Base-by-base conservation (phyloP, 2,888 invertebrate genomes). In the Coecobrya sp. region DNA sequence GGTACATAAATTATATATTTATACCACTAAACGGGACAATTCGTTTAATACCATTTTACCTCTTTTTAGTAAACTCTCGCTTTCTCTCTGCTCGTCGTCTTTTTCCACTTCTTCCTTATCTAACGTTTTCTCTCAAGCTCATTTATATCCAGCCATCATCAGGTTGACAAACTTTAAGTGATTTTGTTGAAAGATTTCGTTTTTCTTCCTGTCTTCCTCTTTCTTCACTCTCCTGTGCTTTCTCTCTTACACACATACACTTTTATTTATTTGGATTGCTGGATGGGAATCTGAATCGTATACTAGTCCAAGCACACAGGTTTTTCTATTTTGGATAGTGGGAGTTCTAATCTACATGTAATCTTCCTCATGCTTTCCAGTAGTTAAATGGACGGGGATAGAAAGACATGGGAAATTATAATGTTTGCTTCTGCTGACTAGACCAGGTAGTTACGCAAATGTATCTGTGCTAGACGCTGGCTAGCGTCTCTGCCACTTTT, bases 61-160 rank as follows among this genome's bases (percentile, higher is more conserved):
- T 85, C 68, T 22, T 62, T 68, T 86, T 73, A 52, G 86, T 73
- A 73, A 73, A 86, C 85, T 86, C 55, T 52, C 27, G 11, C 16
- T 19, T 62, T 8, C 16, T 16, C 59, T 25, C 65, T n/a, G 0
- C 19, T 19, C 19, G 19, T 59, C 19, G 59, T n/a, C 81, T 19
- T 73, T 22, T 82, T 27, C 13, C 27, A 27, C 30, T 16, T 27
- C 76, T 73, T 87, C 65, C 88, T 88, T 88, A 88, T 88, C 90
- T 76, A n/a, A 45, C 30, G 25, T 70, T 62, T 27, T 90, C 42
- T 73, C 65, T 59, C 85, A 45, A 62, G 90, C 85, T 90, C 90
- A 85, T 85, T 90, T 85, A 90, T 90, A 90, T 85, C 84, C 73
- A 84, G 84, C 90, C 76, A 85, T 85, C 84, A 85, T 36, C 90